Percentiles rank a stretch among this genome's conserved stretches.
These are phyloP conservation scores for Oreochromis tanganicae DNA, from an alignment of 2,113 vertebrate genomes.

Conservation along the genomic window DNA sequence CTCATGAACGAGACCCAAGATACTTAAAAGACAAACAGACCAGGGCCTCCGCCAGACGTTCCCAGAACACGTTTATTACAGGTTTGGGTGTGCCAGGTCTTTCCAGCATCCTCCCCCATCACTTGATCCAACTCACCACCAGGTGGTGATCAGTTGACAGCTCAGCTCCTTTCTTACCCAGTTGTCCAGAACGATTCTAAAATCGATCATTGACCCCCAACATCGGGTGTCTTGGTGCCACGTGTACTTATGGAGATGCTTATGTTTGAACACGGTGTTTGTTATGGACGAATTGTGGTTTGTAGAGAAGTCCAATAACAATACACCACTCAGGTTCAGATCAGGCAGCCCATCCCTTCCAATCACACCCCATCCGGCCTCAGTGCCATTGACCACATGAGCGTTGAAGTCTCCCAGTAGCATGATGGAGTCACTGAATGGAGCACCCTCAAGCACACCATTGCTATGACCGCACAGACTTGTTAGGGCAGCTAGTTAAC, in stretches of 20 bases:
- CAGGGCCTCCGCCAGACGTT: background rate
- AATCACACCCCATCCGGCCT: no score
- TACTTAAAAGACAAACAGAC: background rate
- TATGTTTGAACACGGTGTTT: background rate
- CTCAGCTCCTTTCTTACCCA: background rate
- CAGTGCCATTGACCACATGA: background rate
- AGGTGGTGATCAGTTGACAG: background rate
- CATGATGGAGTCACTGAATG: background rate
- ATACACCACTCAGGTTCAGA: background rate
- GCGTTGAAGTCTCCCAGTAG: background rate
- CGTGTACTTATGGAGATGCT: background rate
- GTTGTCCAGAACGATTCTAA: background rate
- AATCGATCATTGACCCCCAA: background rate
- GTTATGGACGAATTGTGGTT: background rate
- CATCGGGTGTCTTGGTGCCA: background rate
- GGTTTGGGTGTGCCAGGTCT: background rate
- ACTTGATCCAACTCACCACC: background rate
- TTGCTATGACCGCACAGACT: background rate
- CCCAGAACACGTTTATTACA: background rate
- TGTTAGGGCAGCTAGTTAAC: background rate
- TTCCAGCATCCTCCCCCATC: background rate
- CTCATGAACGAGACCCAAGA: background rate
- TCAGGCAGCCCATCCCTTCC: no score
- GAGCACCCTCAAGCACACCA: background rate
- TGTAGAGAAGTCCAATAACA: background rate